phyloP scores from a whole-genome alignment of 2,888 invertebrate species.

The Candidula unifasciata region DNA sequence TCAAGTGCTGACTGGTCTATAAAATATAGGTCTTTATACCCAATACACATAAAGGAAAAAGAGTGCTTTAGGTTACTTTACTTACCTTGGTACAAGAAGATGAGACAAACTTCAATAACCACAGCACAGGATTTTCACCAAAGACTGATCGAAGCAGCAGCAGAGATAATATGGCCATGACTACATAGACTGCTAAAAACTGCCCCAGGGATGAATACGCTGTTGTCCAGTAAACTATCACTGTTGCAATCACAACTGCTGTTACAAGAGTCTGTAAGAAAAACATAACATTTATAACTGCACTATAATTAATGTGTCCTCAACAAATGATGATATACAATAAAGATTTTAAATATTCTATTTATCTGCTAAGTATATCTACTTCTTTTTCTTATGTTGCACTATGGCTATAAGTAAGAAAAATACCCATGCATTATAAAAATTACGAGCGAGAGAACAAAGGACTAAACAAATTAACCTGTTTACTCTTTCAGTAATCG shows the following conservation, averaged over 20 bases:
- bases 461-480: no score
- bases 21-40: no score
- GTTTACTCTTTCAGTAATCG: no score
- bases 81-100: conserved; percentile 21
- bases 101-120: conserved; percentile 18
- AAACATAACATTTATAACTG: neutral
- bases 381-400: no score
- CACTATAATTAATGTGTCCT: neutral
- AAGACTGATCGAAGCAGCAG: conserved; percentile 6
- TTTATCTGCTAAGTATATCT: no score
- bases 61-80: no score
- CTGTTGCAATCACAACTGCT: conserved; percentile 31
- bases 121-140: conserved; percentile 30
- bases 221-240: neutral
- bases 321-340: neutral
- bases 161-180: conserved; percentile 16
- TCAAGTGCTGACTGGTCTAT: no score
- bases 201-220: conserved; percentile 17
- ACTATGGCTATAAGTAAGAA: no score
- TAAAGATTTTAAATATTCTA: no score
- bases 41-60: no score
- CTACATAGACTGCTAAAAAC: conserved; percentile 26
- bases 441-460: no score
- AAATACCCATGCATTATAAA: no score
- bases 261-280: conserved; percentile 29